Conservation (phyloP, 2,888 invertebrate genomes). For the Empis livida region DNA sequence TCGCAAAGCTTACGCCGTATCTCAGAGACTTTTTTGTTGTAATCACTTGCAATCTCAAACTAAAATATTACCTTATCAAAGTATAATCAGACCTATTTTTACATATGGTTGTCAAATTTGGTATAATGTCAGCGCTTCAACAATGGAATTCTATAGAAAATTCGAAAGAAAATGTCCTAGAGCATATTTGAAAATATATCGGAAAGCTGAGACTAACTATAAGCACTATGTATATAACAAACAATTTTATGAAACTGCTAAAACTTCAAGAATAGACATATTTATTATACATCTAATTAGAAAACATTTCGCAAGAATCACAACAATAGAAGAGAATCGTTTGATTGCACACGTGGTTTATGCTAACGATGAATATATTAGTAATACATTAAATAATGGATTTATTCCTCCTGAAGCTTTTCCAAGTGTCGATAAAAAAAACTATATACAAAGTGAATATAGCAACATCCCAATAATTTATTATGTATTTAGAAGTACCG, state of each 20-base stretch:
- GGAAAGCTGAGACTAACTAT: conserved; percentile 1
- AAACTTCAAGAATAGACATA: neutral
- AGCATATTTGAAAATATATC: neutral
- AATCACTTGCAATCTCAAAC: neutral
- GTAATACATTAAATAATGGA: neutral
- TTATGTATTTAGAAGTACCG: too few relatives aligned
- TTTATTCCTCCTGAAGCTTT: neutral
- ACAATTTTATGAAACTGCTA: neutral
- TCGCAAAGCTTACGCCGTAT: neutral
- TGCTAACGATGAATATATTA: neutral
- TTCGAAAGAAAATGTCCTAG: conserved; percentile 3
- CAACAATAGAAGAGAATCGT: neutral
- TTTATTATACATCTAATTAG: neutral
- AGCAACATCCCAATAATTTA: too few relatives aligned
- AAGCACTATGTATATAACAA: neutral
- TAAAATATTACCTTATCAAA: conserved; percentile 2
- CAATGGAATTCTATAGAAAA: conserved; percentile 2
- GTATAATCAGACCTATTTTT: conserved; percentile 1
- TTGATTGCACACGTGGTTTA: neutral
- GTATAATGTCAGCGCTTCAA: conserved; percentile 2
- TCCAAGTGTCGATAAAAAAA: neutral
- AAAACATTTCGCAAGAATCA: neutral
- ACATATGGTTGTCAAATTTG: conserved; percentile 4
- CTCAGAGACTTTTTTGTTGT: neutral
- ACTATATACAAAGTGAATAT: neutral